Conservation (phyloP, 2,113 vertebrate genomes). For the Percina caprodes region DNA sequence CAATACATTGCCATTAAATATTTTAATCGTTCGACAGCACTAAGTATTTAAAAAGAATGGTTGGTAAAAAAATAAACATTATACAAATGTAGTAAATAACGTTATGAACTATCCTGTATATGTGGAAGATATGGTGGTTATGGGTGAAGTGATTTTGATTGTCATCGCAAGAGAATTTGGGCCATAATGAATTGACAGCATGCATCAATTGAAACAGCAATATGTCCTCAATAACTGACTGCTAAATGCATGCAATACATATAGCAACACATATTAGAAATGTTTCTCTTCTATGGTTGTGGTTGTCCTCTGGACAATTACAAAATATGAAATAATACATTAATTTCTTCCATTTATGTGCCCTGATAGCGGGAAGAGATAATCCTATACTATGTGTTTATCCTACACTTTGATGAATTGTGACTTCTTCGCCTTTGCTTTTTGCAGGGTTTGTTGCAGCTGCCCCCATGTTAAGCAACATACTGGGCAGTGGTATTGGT, state of each 20-base stretch:
- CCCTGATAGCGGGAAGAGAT: not conserved
- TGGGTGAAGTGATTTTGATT: not conserved
- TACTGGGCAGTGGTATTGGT: constrained; percentile 45
- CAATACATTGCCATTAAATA: no score
- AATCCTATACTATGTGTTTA: not conserved
- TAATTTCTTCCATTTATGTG: not conserved
- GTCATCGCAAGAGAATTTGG: not conserved
- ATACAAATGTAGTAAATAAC: not conserved
- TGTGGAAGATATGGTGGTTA: not conserved
- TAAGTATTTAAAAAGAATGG: no score
- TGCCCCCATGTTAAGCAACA: constrained; percentile 30
- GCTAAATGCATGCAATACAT: not conserved
- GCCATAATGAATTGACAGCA: not conserved
- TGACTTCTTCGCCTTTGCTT: constrained; percentile 19
- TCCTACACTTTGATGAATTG: constrained; percentile 10
- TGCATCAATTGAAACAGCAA: not conserved
- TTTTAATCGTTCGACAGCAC: no score
- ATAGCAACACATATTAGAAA: not conserved
- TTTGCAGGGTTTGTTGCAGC: constrained; percentile 43
- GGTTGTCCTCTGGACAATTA: not conserved
- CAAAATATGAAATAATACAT: not conserved
- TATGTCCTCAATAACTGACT: not conserved
- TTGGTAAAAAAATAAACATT: not conserved
- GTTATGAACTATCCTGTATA: not conserved
- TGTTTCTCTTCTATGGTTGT: not conserved